phyloP scores from a whole-genome alignment of 2,113 vertebrate species.

The Lepisosteus osseus region DNA sequence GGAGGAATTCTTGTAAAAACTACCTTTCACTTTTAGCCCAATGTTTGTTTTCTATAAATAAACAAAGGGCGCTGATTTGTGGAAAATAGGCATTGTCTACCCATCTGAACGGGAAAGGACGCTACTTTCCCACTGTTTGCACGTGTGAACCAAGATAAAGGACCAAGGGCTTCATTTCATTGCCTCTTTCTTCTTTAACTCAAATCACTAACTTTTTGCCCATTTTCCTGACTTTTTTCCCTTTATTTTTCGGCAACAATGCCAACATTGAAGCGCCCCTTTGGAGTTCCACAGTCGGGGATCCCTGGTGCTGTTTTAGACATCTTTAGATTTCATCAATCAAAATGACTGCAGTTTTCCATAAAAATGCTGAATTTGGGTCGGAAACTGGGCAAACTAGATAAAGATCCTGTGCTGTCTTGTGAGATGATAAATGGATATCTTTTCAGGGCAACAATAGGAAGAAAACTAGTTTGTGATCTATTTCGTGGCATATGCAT shows the following conservation, averaged over 20 bases:
- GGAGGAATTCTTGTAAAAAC: too few species aligned
- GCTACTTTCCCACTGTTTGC: conserved; percentile 84
- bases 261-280: conserved; percentile 95
- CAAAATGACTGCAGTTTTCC: conserved; percentile 99
- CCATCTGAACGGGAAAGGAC: conserved; percentile 80
- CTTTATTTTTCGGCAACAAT: conserved; percentile 87
- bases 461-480: conserved; percentile 59
- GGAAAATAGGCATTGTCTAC: conserved; percentile 73
- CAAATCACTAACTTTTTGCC: conserved; percentile 91
- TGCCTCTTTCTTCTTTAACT: conserved; percentile 54
- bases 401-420: conserved; percentile 98
- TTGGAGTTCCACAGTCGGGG: conserved; percentile 97
- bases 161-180: conserved; percentile 70
- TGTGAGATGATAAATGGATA: conserved; percentile 98
- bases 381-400: conserved; percentile 93
- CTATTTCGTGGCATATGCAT: conserved; percentile 7
- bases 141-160: conserved; percentile 86
- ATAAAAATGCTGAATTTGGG: conserved; percentile 99
- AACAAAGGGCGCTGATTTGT: conserved; percentile 64
- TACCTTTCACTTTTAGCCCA: too few species aligned
- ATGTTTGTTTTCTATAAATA: background rate
- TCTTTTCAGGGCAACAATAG: conserved; percentile 90
- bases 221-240: conserved; percentile 85
- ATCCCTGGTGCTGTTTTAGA: conserved; percentile 95
- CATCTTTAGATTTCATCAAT: conserved; percentile 99